phyloP scores from a whole-genome alignment of 2,797 vertebrate genomes.

The Enteromius paludinosus region DNA sequence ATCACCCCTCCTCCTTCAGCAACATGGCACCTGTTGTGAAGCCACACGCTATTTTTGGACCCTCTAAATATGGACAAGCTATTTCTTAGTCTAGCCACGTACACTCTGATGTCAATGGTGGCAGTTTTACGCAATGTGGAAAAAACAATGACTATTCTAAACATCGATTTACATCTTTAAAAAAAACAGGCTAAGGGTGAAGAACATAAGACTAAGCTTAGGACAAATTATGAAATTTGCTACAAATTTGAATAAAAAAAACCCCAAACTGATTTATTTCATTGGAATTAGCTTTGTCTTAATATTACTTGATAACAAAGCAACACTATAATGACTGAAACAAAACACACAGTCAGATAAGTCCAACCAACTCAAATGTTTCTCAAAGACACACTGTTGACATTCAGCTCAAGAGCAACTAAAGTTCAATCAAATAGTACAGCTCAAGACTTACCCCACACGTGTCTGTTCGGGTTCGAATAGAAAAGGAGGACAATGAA shows the following conservation, averaged over 20 bases:
- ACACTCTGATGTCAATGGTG: slow-evolving; percentile 54
- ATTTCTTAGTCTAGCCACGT: slow-evolving; percentile 68
- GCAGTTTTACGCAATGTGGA: slow-evolving; percentile 51
- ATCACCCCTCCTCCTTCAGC: slow-evolving; percentile 59
- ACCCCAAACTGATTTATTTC: background rate
- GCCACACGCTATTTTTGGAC: slow-evolving; percentile 82
- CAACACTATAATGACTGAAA: background rate
- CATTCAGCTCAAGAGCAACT: slow-evolving; percentile 9
- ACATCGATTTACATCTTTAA: background rate
- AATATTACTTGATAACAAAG: background rate
- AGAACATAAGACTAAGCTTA: background rate
- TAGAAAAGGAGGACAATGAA: slow-evolving; percentile 46
- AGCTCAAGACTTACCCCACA: slow-evolving; percentile 49
- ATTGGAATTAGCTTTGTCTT: background rate
- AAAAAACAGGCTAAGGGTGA: background rate
- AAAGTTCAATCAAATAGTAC: slow-evolving; percentile 1
- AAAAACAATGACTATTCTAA: slow-evolving; percentile 35
- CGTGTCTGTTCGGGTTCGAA: slow-evolving; percentile 23
- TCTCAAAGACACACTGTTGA: background rate
- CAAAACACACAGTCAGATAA: background rate
- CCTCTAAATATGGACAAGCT: slow-evolving; percentile 77
- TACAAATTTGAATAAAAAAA: background rate
- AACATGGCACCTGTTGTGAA: slow-evolving; percentile 80
- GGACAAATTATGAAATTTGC: background rate
- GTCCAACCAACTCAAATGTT: background rate